A percentile compares a stretch with the other conserved stretches of the same genome.
These are phyloP conservation scores for Xenentodon cancila DNA, from an alignment of 2,797 vertebrate genomes.

Conservation along the genomic window DNA sequence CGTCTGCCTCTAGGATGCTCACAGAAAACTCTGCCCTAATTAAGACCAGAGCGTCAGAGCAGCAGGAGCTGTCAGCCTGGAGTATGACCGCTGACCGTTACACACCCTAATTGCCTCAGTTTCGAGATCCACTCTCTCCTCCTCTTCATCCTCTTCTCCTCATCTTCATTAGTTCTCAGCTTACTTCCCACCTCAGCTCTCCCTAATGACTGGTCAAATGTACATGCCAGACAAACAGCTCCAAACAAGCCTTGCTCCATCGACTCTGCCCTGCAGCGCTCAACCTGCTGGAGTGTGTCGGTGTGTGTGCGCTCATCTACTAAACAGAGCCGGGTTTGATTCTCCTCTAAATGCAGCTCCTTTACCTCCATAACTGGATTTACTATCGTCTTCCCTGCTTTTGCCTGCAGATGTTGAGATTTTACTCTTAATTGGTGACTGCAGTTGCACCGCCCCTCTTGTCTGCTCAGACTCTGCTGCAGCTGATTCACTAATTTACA, in stretches of 20 bases:
- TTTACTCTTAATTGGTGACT: conserved; percentile 51
- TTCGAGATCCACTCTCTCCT: conserved; percentile 39
- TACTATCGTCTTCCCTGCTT: conserved; percentile 1
- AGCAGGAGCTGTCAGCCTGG: conserved; percentile 62
- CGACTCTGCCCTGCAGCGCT: conserved; percentile 56
- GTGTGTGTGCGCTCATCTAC: conserved; percentile 19
- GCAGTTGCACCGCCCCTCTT: neutral
- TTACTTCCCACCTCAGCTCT: conserved; percentile 36
- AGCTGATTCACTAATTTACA: conserved; percentile 23
- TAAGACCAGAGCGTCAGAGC: conserved; percentile 49
- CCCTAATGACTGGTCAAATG: conserved; percentile 64
- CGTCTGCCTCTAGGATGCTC: conserved; percentile 40
- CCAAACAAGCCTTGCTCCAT: conserved; percentile 48
- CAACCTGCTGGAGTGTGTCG: conserved; percentile 16
- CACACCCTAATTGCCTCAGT: conserved; percentile 66
- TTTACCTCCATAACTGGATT: conserved; percentile 14
- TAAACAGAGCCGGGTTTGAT: conserved; percentile 23
- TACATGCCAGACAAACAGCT: conserved; percentile 47
- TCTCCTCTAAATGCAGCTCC: conserved; percentile 14
- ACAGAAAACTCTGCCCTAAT: conserved; percentile 62
- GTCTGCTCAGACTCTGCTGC: conserved; percentile 1
- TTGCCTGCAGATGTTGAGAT: conserved; percentile 45
- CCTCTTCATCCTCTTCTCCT: conserved; percentile 25
- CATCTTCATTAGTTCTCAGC: conserved; percentile 63
- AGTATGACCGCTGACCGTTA: conserved; percentile 46